These are phyloP conservation scores for Tangara arthus DNA, from an alignment of 2,797 vertebrate genomes.

Conservation along the genomic window DNA sequence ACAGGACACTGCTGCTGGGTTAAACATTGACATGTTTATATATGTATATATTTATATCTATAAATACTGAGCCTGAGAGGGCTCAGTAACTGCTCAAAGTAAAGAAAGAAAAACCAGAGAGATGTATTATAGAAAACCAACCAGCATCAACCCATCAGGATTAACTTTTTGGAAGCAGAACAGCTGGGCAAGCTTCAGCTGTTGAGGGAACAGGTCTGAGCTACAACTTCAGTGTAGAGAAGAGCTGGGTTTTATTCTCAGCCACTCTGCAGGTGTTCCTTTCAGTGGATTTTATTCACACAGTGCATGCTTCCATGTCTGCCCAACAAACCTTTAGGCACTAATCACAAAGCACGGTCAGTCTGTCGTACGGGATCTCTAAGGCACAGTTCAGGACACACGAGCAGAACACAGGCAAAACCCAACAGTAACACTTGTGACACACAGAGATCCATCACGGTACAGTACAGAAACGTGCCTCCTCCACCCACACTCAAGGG, in stretches of 20 bases:
- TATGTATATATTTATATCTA: neutral
- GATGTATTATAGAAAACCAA: fast-evolving
- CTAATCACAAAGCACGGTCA: neutral
- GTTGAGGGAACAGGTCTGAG: neutral
- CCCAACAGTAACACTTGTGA: neutral
- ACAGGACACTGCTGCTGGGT: neutral
- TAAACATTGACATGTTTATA: neutral
- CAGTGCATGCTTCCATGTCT: neutral
- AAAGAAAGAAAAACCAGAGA: neutral
- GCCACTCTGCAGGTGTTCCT: neutral
- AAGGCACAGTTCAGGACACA: neutral
- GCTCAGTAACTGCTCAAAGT: neutral
- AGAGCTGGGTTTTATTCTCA: neutral
- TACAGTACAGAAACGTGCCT: neutral
- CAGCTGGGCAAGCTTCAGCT: neutral
- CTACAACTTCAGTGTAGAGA: neutral
- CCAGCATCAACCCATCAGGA: neutral
- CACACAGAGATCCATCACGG: neutral
- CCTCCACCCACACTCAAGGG: neutral
- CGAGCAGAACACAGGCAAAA: neutral
- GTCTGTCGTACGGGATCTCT: neutral
- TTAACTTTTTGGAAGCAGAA: neutral
- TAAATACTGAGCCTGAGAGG: neutral
- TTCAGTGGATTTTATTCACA: neutral
- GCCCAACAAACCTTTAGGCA: neutral